Evolutionary conservation across 2,797 vertebrate species (phyloP).

Genomic region (Miichthys miiuy): DNA sequence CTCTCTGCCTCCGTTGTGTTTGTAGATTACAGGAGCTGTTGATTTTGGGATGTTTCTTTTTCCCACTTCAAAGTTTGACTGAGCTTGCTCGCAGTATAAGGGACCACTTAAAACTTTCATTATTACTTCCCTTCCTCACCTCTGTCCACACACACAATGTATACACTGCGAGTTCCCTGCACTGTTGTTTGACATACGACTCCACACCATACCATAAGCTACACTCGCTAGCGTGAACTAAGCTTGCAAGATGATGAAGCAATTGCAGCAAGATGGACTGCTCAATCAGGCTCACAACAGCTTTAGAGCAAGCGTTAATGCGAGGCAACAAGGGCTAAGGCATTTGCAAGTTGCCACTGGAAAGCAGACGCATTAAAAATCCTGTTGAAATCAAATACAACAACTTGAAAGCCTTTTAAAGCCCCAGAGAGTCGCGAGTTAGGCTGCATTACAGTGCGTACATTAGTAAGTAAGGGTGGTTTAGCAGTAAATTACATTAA

Average conservation of each 20-base stretch:
- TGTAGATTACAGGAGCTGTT: slow-evolving; percentile 81
- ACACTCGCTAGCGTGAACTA: slow-evolving; percentile 30
- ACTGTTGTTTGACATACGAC: slow-evolving; percentile 17
- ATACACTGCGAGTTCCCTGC: slow-evolving; percentile 3
- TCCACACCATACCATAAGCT: slow-evolving; percentile 14
- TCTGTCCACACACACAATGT: slow-evolving; percentile 32
- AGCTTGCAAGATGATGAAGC: slow-evolving; percentile 33
- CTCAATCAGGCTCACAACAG: slow-evolving; percentile 61
- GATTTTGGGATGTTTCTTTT: slow-evolving; percentile 76
- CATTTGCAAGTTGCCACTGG: slow-evolving; percentile 56
- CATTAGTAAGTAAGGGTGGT: slow-evolving; percentile 70
- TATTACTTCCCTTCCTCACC: slow-evolving; percentile 51
- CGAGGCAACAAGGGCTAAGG: slow-evolving; percentile 42
- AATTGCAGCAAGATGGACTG: slow-evolving; percentile 44
- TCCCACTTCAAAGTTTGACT: slow-evolving; percentile 78
- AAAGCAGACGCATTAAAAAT: slow-evolving; percentile 68
- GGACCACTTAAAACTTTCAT: slow-evolving; percentile 72
- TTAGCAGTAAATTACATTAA: slow-evolving; percentile 74
- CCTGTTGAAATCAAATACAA: slow-evolving; percentile 68
- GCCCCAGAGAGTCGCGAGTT: slow-evolving; percentile 59
- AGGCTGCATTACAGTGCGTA: slow-evolving; percentile 68
- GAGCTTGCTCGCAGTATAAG: slow-evolving; percentile 66
- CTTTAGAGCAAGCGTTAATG: slow-evolving; percentile 55
- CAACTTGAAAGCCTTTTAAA: slow-evolving; percentile 76
- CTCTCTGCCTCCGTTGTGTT: slow-evolving; percentile 74